A percentile compares a stretch with the other conserved stretches of the same genome.
Conservation (phyloP, 2,888 invertebrate genomes). For the Drosophila barbarae region DNA sequence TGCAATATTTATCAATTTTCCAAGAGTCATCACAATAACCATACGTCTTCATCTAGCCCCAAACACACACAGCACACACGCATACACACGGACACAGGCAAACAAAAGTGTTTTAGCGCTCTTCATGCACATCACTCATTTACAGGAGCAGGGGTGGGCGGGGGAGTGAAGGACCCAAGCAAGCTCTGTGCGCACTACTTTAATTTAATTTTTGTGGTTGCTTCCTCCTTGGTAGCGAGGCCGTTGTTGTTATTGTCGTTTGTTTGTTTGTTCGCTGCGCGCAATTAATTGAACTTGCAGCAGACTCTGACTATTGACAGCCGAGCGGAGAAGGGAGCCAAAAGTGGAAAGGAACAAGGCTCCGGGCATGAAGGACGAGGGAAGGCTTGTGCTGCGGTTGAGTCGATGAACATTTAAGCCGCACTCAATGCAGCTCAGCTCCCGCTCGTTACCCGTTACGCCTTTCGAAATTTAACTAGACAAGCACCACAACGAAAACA, state of each 20-base stretch:
- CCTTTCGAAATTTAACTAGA: slow-evolving; percentile 72
- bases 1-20: slow-evolving; percentile 72
- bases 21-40: slow-evolving; percentile 71
- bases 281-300: slow-evolving; percentile 78
- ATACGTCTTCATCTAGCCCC: slow-evolving; percentile 69
- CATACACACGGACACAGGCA: slow-evolving; percentile 37
- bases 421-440: slow-evolving; percentile 66
- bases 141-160: slow-evolving; percentile 34
- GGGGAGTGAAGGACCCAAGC: background rate
- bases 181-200: slow-evolving; percentile 60
- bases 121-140: slow-evolving; percentile 71
- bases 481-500: slow-evolving; percentile 73
- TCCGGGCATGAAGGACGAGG: slow-evolving; percentile 1
- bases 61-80: slow-evolving; percentile 15
- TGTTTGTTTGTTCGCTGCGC: slow-evolving; percentile 64
- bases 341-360: background rate
- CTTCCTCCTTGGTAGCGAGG: slow-evolving; percentile 46
- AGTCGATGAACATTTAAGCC: slow-evolving; percentile 73
- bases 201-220: slow-evolving; percentile 78
- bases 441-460: slow-evolving; percentile 70
- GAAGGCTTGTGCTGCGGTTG: slow-evolving; percentile 61
- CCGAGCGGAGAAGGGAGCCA: slow-evolving; percentile 25
- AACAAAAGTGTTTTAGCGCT: slow-evolving; percentile 66
- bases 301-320: slow-evolving; percentile 72
- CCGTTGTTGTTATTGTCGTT: slow-evolving; percentile 43